Conservation (phyloP, 2,113 vertebrate species). For the Ardeotis arabs region DNA sequence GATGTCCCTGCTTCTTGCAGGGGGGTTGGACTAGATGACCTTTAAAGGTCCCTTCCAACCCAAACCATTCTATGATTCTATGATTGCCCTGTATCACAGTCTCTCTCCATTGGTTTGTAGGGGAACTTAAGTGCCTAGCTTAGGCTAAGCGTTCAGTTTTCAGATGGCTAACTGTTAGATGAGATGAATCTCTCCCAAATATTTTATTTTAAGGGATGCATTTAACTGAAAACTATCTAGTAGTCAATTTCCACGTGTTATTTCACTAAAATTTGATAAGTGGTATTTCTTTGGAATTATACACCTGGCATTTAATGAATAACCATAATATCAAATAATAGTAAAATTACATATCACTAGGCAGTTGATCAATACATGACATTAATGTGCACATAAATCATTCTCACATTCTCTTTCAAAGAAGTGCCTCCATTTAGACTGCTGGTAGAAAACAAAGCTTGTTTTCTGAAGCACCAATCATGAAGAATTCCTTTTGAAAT, state of each 20-base stretch:
- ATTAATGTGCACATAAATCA: background rate
- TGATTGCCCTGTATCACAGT: background rate
- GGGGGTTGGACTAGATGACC: too few species aligned
- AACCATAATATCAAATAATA: background rate
- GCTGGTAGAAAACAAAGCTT: background rate
- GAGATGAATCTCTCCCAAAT: background rate
- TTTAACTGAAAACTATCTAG: background rate
- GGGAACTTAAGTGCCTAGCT: background rate
- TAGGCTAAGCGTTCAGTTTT: background rate
- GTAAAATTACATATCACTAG: background rate
- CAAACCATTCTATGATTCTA: too few species aligned
- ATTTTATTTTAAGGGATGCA: background rate
- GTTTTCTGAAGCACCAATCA: background rate
- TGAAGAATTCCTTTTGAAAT: background rate
- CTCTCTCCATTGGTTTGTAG: background rate
- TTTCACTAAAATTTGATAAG: background rate
- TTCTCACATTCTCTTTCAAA: background rate
- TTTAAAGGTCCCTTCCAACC: too few species aligned
- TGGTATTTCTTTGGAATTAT: background rate
- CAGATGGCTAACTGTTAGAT: background rate
- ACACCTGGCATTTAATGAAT: background rate
- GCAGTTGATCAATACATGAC: background rate
- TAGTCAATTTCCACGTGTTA: background rate
- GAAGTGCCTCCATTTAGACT: background rate
- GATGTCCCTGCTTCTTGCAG: too few species aligned